Evolutionary conservation across 2,888 invertebrate genomes (phyloP), one percentile per base, ranked within the genome.

Genomic region (Nasonovia ribisnigri): DNA sequence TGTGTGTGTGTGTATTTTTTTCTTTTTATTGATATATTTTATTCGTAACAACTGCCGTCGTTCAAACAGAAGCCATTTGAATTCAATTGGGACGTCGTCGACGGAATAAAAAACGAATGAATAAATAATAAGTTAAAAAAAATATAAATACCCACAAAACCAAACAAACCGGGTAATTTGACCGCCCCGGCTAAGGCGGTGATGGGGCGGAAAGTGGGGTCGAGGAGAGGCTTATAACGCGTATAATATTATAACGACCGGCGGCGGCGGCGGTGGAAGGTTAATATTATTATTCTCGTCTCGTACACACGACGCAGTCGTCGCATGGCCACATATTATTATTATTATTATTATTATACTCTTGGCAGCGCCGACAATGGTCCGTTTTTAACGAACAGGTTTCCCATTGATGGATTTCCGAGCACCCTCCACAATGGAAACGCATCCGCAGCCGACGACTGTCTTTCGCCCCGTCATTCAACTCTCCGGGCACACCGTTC

Each of bases 311-410:
- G n/a, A 67, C 67, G 36, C 36, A 77, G 36, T 93, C 54, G 43
- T n/a, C 84, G 51, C 36, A 43, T 29, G 43, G 16, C 13, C 36
- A 77, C 77, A 77, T 77, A 77, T 77, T 77, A 60, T 88, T 51
- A 51, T 77, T 77, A 77, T 54, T n/a, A 24, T 26, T 51, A 48
- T 67, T 67, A 67, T 54, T n/a, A 24, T 26, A 36, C 51, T 92
- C 92, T 60, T 87, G 54, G 77, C 88, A 51, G 88, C 67, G 92
- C 46, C 89, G 93, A 93, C 93, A 93, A 93, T 90, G 84, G 93
- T 84, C 43, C 29, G 92, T 89, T 93, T 93, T 93, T 93, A 93
- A 93, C 93, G 93, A 93, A 93, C 93, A 93, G 93, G 93, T 93
- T 93, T 93, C 93, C 90, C 93, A 93, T 93, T 93, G 93, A 93